Conservation (phyloP, 2,888 invertebrate species). For the Dascillus cervinus region DNA sequence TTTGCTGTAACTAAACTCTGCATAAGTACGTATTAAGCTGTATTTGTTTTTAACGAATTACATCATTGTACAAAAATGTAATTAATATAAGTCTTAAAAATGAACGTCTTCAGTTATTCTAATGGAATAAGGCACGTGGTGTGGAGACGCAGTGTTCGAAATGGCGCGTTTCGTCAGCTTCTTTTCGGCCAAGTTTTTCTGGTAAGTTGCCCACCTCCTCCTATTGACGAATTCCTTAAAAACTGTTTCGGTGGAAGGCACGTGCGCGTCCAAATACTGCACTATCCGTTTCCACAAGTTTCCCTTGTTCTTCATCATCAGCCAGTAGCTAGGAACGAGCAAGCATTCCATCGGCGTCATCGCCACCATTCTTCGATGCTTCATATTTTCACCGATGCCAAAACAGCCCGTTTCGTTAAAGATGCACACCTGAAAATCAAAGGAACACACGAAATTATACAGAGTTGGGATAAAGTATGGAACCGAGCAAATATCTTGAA, state of each 20-base stretch:
- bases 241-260: conserved; percentile 51
- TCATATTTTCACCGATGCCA: conserved; percentile 58
- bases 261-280: conserved; percentile 51
- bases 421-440: conserved; percentile 43
- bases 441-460: too few relatives aligned
- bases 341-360: conserved; percentile 56
- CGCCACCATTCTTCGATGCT: conserved; percentile 60
- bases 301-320: conserved; percentile 56
- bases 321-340: conserved; percentile 61
- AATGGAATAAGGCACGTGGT: conserved; percentile 59
- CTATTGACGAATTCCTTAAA: conserved; percentile 49
- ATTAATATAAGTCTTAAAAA: too few relatives aligned
- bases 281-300: conserved; percentile 59
- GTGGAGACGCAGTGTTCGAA: conserved; percentile 50
- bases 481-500: too few relatives aligned
- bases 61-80: too few relatives aligned
- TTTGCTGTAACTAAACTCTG: too few relatives aligned
- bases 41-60: too few relatives aligned
- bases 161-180: conserved; percentile 45
- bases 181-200: conserved; percentile 45
- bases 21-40: too few relatives aligned
- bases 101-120: conserved; percentile 46
- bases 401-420: conserved; percentile 56
- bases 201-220: conserved; percentile 51
- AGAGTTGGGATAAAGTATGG: too few relatives aligned